These are phyloP conservation scores for Ifrita kowaldi DNA, from an alignment of 2,113 vertebrate genomes.

Conservation along the genomic window DNA sequence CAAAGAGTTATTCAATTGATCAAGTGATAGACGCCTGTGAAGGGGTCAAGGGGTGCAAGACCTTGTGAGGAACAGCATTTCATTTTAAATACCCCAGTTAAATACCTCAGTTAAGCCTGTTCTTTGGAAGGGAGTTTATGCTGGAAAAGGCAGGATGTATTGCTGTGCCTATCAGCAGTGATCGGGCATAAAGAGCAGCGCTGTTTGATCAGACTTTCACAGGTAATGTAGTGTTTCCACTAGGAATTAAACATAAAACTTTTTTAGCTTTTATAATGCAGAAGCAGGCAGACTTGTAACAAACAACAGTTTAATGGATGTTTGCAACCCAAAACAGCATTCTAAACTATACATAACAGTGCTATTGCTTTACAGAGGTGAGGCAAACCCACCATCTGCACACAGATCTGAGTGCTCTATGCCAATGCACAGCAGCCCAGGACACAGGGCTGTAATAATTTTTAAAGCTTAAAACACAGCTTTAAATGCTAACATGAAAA, in stretches of 20 bases:
- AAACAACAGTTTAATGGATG: background rate
- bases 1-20: constrained; percentile 58
- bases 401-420: background rate
- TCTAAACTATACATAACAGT: background rate
- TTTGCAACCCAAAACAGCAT: background rate
- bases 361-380: background rate
- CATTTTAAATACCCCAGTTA: constrained; percentile 30
- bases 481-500: background rate
- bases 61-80: constrained; percentile 31
- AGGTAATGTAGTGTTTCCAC: constrained; percentile 56
- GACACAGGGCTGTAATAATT: background rate
- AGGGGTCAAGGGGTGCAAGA: constrained; percentile 10
- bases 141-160: constrained; percentile 33
- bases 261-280: background rate
- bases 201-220: constrained; percentile 49
- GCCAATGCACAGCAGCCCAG: background rate
- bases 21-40: constrained; percentile 8
- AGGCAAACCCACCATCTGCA: background rate
- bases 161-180: background rate
- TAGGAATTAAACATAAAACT: constrained; percentile 55
- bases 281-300: background rate
- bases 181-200: constrained; percentile 40
- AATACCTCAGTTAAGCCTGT: constrained; percentile 38
- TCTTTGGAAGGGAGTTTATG: background rate
- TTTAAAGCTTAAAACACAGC: background rate